These are phyloP conservation scores for Microplitis manilae DNA, from an alignment of 2,888 invertebrate species.

Conservation along the genomic window DNA sequence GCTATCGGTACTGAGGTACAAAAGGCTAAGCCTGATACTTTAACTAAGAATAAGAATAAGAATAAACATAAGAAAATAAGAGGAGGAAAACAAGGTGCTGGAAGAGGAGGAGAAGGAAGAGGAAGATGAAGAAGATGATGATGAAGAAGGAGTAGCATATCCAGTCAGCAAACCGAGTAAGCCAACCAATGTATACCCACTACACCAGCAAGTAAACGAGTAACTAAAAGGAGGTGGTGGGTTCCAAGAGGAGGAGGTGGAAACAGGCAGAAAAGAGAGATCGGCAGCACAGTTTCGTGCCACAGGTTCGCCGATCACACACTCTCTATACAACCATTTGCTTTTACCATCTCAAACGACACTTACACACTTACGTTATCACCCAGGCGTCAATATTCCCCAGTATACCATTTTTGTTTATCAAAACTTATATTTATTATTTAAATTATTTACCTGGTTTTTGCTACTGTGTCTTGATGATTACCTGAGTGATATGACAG, in stretches of 20 bases:
- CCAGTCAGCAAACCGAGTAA: conserved; percentile 15
- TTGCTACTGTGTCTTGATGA: not conserved
- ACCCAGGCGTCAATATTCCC: not conserved
- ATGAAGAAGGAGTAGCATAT: conserved; percentile 16
- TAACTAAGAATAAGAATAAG: conserved; percentile 12
- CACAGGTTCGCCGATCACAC: conserved; percentile 39
- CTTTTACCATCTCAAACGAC: conserved; percentile 20
- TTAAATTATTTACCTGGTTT: no score
- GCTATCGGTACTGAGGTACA: not conserved
- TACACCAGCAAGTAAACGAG: conserved; percentile 14
- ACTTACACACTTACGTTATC: conserved; percentile 8
- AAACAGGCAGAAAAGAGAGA: conserved; percentile 54
- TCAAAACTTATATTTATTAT: not conserved
- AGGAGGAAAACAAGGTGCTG: not conserved
- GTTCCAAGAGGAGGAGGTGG: conserved; percentile 30
- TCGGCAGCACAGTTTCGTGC: conserved; percentile 67
- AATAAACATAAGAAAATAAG: not conserved
- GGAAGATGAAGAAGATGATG: conserved; percentile 11
- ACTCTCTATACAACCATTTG: conserved; percentile 29
- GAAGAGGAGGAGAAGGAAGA: not conserved
- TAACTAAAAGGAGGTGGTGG: conserved; percentile 21
- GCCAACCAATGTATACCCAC: not conserved
- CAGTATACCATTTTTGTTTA: not conserved
- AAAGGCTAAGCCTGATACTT: conserved; percentile 8
- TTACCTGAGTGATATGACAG: not conserved